Evolutionary conservation across 2,113 vertebrate genomes (phyloP), one percentile per base, ranked within the genome.

Genomic region (Oriolus oriolus): DNA sequence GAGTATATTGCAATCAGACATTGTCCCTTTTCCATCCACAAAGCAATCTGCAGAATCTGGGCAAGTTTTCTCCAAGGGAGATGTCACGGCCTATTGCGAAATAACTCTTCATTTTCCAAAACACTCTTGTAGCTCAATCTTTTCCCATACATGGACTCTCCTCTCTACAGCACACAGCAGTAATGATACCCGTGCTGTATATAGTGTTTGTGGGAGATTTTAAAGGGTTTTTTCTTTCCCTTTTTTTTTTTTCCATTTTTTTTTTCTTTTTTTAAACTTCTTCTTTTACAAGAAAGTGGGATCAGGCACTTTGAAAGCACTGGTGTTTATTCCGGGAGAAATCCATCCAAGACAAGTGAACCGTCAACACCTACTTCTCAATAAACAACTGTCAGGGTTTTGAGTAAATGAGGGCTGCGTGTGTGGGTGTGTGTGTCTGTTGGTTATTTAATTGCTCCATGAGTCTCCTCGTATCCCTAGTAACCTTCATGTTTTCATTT

Each of bases 331-430:
- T 94, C 76, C 33, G 0, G 59, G 60, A 97, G 79, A 95, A 95
- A 95, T 96, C 75, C 64, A 83, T 96, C 80, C 92, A 77, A 63
- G 78, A 93, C 77, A 95, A 95, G 89, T 91, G 90, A 97, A 94
- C 84, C 41, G 18, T 97, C 94, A 93, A 61, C 95, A 95, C 90
- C 95, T 95, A 90, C 79, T 96, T 93, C 94, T 97, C 87, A 93
- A 86, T 97, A 97, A 97, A 97, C 96, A 97, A 53, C 93, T 97
- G 96, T 96, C 96, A 96, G 84, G 50, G 79, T 78, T 96, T 96
- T 94, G 90, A 97, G 95, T 95, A 97, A 97, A 90, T 85, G 94
- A 96, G 70, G 82, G 53, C 90, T 94, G 14, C 0, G 1, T 89
- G 81, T 50, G 57, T 69, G 83, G 39, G 59, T 10, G 66, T 63